Conservation (phyloP, 2,113 vertebrate species). For the Galbula dea region DNA sequence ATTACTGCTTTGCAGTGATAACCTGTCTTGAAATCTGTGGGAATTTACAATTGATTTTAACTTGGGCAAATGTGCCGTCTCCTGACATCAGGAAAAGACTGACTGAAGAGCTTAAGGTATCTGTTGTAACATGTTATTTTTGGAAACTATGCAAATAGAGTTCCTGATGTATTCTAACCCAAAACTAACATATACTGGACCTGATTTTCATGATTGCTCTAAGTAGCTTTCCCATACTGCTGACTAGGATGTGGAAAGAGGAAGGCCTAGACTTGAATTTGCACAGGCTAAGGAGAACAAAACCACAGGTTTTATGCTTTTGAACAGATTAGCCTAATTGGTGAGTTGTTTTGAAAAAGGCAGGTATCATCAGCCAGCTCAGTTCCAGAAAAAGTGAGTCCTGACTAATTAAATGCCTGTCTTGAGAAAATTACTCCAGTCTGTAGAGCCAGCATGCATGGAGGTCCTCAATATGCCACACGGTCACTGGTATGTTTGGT, state of each 20-base stretch:
- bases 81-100: background rate
- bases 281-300: background rate
- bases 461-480: background rate
- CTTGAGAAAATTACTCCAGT: background rate
- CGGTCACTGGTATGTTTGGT: background rate
- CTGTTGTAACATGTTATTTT: background rate
- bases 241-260: background rate
- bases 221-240: background rate
- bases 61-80: background rate
- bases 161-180: background rate
- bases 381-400: background rate
- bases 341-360: background rate
- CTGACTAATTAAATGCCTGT: background rate
- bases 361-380: background rate
- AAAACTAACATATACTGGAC: background rate
- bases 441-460: background rate
- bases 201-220: background rate
- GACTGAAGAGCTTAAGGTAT: background rate
- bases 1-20: slow-evolving; percentile 1
- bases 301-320: background rate
- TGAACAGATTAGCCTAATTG: background rate
- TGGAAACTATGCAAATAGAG: background rate
- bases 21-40: background rate
- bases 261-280: background rate
- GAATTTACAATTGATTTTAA: slow-evolving; percentile 28